Base-by-base conservation (phyloP, 1,140 invertebrate species). In the Pseudomyrmex concolor region DNA sequence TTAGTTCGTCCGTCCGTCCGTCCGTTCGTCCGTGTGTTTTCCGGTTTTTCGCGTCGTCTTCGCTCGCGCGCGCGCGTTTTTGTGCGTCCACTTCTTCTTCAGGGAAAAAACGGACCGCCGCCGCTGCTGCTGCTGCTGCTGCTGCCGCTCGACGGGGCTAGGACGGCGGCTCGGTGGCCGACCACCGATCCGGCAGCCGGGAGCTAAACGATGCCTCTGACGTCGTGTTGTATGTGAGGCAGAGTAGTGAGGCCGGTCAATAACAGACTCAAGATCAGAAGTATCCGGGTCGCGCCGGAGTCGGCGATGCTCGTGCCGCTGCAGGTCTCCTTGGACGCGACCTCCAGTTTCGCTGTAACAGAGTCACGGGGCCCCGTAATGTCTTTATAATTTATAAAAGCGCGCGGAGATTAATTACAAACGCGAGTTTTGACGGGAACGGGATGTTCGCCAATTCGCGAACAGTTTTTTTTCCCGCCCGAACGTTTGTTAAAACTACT, bases 281-380 rank as follows among this genome's bases (percentile, higher is more conserved):
- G 12, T 59, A 80, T 25, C 76, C 76, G 66, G 63, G 66, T 19
- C 12, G 48, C 68, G 12, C 62, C 62, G 9, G 57, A 83, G 45
- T 51, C 45, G 70, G 34, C 72, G 50, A 74, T 25, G 22, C 78
- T 88, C 12, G 90, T 90, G 25, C 93, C 92, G 84, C 90, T 94
- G 89, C 93, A 94, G 8, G 92, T 91, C 43, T 93, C 92, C 78
- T 94, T 94, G 59, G 93, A 90, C 34, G 87, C 83, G 83, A 92
- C 89, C 17, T 94, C 93, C 85, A 94, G 71, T 90, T 93, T 94
- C 5, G 93, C 94, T 94, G 89, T 1, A 94, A 94, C 89, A 92
- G 25, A 91, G 86, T 57, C 7, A 48, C 54, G 22, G 34, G 7
- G 1, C 22, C 25, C 22, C n/a, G 15, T 22, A 22, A 13, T 19